Evolutionary conservation across 2,888 invertebrate species (phyloP), one percentile per base, ranked within the genome.

Genomic region (Caenorhabditis macrosperma): DNA sequence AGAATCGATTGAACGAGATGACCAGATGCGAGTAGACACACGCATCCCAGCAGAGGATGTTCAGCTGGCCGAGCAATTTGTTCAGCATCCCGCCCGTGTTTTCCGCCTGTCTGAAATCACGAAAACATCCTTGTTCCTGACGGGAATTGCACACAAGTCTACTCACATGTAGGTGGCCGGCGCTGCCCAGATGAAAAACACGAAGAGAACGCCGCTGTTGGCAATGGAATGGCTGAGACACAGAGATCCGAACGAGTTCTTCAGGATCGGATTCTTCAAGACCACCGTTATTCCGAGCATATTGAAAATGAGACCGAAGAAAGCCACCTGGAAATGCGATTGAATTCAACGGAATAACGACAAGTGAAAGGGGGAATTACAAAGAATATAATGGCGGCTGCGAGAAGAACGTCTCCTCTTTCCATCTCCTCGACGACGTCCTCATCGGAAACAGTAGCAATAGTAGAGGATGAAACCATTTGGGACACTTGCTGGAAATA

Each of bases 11-110:
- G 64, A 83, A 60, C 0, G 81, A 78, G 41, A 85, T 79, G 5
- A 78, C 81, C 48, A 85, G 67, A 61, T 85, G 85, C 5, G 83
- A 82, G 26, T 83, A 85, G 4, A 82, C 82, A 71, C 85, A 85
- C 7, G 75, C 82, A 50, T 83, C 79, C 85, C 85, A 85, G 57
- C 78, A 82, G 26, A 83, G 50, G 9, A 85, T 82, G 50, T 79
- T 82, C 50, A 83, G 44, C 26, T 85, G 85, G 7, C 83, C 83
- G 20, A 83, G 46, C 12, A 78, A n/a, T 35, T 79, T 82, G 46
- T 61, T 63, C 9, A 78, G 12, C 20, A 57, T 48, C 1, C 57
- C 41, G 12, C 48, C 50, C 3, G 50, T 55, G 20, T 61, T 41
- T 30, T 44, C 7, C 7, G 57, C 67, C 28, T 78, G 78, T 17